A percentile compares a stretch with the other conserved stretches of the same genome.
Evolutionary conservation across 2,888 invertebrate species (phyloP).

Genomic region (Rhabditoides inermis): DNA sequence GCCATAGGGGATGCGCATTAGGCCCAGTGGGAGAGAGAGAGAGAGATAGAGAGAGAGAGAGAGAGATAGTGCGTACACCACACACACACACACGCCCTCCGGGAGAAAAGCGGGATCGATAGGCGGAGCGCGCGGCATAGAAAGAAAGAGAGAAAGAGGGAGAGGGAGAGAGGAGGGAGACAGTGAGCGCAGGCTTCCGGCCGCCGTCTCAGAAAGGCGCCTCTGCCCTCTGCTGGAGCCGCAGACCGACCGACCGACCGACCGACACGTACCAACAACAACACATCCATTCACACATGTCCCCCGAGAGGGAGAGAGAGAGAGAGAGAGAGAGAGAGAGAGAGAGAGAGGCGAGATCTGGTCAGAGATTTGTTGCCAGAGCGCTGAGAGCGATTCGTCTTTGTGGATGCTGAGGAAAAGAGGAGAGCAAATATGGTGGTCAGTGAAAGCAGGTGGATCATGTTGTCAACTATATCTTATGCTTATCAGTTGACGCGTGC

Average conservation of each 20-base stretch:
- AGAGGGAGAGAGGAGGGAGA: neutral
- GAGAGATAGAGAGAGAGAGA: slow-evolving; percentile 10
- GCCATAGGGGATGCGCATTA: neutral
- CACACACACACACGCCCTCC: neutral
- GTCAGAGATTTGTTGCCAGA: slow-evolving; percentile 1
- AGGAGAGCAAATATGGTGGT: too few relatives aligned
- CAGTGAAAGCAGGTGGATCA: too few relatives aligned
- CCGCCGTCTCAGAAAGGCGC: too few relatives aligned
- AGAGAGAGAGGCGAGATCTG: slow-evolving; percentile 4
- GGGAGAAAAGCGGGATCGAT: neutral
- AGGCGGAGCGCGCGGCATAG: neutral
- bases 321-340: slow-evolving; percentile 3
- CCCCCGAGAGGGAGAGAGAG: slow-evolving; percentile 1
- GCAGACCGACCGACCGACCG: too few relatives aligned
- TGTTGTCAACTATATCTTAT: too few relatives aligned
- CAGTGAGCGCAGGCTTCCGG: too few relatives aligned
- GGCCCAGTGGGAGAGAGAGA: neutral
- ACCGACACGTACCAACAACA: too few relatives aligned
- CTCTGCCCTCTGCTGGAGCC: too few relatives aligned
- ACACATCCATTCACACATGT: too few relatives aligned
- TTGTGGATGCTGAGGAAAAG: too few relatives aligned
- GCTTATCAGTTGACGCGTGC: too few relatives aligned
- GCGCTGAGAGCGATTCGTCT: too few relatives aligned
- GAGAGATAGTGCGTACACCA: neutral
- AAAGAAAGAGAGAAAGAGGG: neutral